Percentiles rank a stretch among this genome's conserved stretches.
Conservation (phyloP, 2,888 invertebrate genomes). For the Reticulitermes lucifugus region DNA sequence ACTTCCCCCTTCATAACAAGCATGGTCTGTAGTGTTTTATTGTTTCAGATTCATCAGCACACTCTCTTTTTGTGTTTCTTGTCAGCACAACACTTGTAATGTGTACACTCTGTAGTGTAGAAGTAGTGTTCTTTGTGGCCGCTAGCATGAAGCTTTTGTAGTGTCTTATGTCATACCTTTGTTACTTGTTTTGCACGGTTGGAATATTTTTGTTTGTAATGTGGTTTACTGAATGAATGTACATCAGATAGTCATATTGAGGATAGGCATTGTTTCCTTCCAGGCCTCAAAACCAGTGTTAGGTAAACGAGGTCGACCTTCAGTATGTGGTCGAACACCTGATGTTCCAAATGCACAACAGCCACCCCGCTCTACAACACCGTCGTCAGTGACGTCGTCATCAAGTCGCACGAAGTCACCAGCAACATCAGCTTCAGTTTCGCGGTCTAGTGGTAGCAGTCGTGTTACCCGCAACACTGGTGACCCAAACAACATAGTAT, state of each 20-base stretch:
- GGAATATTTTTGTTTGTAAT: background rate
- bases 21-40: constrained; percentile 26
- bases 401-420: constrained; percentile 75
- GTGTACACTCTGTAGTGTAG: background rate
- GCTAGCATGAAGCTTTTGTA: constrained; percentile 24
- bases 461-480: constrained; percentile 39
- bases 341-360: constrained; percentile 49
- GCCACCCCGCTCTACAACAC: constrained; percentile 73
- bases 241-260: background rate
- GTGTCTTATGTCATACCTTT: background rate
- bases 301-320: constrained; percentile 52
- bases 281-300: constrained; percentile 42
- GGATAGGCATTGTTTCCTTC: constrained; percentile 4
- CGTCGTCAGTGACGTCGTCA: constrained; percentile 72
- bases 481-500: constrained; percentile 28
- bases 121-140: constrained; percentile 6
- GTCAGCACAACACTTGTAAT: constrained; percentile 7
- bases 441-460: constrained; percentile 15
- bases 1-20: constrained; percentile 33
- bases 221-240: background rate
- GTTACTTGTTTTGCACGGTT: constrained; percentile 6
- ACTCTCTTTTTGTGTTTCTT: background rate
- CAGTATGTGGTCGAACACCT: constrained; percentile 45
- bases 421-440: constrained; percentile 65
- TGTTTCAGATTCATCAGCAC: background rate